phyloP scores from a whole-genome alignment of 2,113 vertebrate species.

The Galemys pyrenaicus region DNA sequence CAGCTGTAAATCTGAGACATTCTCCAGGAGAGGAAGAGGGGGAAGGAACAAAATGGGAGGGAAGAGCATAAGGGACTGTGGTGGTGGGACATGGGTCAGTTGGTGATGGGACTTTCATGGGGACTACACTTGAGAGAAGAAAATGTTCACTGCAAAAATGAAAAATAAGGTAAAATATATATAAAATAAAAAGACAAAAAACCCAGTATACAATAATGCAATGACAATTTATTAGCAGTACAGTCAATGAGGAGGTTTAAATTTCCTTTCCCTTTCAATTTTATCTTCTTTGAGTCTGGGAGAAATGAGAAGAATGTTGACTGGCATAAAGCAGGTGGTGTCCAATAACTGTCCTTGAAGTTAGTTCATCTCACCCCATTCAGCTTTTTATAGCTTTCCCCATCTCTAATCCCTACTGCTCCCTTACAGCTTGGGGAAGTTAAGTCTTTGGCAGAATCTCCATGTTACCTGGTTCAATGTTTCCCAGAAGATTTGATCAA shows the following conservation, averaged over 20 bases:
- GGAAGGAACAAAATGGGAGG: no score
- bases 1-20: no score
- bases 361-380: background rate
- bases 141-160: no score
- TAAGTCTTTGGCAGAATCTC: background rate
- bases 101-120: no score
- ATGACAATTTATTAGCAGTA: no score
- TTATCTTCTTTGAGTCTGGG: background rate
- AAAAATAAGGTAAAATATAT: no score
- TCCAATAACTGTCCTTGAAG: background rate
- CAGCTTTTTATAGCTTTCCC: background rate
- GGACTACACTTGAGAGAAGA: no score
- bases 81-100: no score
- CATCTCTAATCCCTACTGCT: background rate
- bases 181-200: no score
- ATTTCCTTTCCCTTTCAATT: background rate
- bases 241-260: background rate
- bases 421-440: background rate
- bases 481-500: background rate
- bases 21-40: no score
- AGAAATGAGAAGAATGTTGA: background rate
- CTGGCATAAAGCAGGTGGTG: background rate
- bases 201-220: background rate
- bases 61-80: no score
- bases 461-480: background rate